These are phyloP conservation scores for Siniperca chuatsi DNA, from an alignment of 2,113 vertebrate genomes.

Conservation along the genomic window DNA sequence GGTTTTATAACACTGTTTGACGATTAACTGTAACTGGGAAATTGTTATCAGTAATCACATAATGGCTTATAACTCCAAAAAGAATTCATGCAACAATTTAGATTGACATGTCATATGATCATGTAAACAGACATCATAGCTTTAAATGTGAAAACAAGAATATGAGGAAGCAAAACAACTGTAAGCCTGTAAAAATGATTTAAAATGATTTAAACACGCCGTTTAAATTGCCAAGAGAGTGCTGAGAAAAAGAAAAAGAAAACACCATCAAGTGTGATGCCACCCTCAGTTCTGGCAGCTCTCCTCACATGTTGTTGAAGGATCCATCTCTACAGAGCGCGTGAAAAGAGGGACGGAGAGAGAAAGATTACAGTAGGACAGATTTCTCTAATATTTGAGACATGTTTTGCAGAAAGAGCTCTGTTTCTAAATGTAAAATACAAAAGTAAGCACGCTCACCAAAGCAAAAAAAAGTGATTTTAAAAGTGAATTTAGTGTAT, in stretches of 20 bases:
- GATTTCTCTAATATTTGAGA: background rate
- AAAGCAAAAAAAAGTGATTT: background rate
- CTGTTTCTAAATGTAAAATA: background rate
- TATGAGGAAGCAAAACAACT: background rate
- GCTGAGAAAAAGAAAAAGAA: background rate
- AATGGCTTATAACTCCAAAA: background rate
- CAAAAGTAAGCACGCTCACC: background rate
- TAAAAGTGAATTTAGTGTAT: background rate
- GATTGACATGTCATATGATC: background rate
- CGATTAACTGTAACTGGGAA: background rate
- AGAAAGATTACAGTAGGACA: background rate
- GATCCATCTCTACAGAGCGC: conserved; percentile 14
- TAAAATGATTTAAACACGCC: no score
- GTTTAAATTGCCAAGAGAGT: conserved; percentile 14
- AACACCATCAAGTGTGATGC: conserved; percentile 55
- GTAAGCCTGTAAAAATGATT: background rate
- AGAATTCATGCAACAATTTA: background rate
- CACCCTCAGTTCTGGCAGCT: conserved; percentile 53
- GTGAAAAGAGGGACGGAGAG: background rate
- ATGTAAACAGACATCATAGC: background rate
- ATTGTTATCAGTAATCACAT: background rate
- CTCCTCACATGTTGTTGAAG: conserved; percentile 27
- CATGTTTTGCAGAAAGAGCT: background rate
- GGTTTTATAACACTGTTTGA: background rate
- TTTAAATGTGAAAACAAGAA: background rate